phyloP scores from a whole-genome alignment of 2,888 invertebrate species.

The Diarsia dahlii region DNA sequence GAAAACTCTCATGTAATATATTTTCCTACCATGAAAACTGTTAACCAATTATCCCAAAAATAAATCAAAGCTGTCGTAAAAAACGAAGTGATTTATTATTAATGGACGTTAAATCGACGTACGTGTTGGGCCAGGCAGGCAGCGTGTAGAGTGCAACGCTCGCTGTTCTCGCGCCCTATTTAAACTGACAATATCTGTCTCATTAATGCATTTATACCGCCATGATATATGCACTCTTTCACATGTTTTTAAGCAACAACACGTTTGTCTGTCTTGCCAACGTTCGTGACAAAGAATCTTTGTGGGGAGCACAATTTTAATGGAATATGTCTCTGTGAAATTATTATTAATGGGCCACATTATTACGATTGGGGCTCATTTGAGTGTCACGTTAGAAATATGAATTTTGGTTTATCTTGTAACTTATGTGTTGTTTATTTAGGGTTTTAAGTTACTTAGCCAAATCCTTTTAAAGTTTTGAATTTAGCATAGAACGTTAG shows the following conservation, averaged over 20 bases:
- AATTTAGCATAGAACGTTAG: slow-evolving; percentile 8
- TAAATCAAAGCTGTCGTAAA: slow-evolving; percentile 58
- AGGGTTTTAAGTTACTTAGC: slow-evolving; percentile 17
- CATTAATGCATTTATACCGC: slow-evolving; percentile 74
- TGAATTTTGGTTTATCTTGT: too few relatives aligned
- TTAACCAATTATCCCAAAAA: slow-evolving; percentile 39
- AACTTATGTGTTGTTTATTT: slow-evolving; percentile 29
- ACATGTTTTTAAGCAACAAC: slow-evolving; percentile 51
- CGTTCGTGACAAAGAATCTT: slow-evolving; percentile 29
- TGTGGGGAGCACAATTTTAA: slow-evolving; percentile 19
- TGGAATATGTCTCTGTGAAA: slow-evolving; percentile 19
- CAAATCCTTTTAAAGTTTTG: slow-evolving; percentile 3
- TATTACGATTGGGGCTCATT: slow-evolving; percentile 44
- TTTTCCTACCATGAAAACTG: slow-evolving; percentile 32
- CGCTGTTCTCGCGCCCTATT: slow-evolving; percentile 67
- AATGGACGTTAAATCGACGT: slow-evolving; percentile 73
- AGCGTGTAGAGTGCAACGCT: slow-evolving; percentile 63
- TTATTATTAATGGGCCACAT: slow-evolving; percentile 27
- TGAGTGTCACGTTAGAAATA: slow-evolving; percentile 31
- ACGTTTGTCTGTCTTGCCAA: slow-evolving; percentile 41
- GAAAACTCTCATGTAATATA: slow-evolving; percentile 9
- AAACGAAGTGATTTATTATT: slow-evolving; percentile 69
- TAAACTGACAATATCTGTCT: slow-evolving; percentile 77
- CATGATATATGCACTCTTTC: slow-evolving; percentile 59
- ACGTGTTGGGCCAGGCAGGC: slow-evolving; percentile 64